Percentiles rank a stretch among this genome's conserved stretches.
Conservation (phyloP, 30 jellyfish, hydroid and myxozoan species). For the Chironex yamaguchii region DNA sequence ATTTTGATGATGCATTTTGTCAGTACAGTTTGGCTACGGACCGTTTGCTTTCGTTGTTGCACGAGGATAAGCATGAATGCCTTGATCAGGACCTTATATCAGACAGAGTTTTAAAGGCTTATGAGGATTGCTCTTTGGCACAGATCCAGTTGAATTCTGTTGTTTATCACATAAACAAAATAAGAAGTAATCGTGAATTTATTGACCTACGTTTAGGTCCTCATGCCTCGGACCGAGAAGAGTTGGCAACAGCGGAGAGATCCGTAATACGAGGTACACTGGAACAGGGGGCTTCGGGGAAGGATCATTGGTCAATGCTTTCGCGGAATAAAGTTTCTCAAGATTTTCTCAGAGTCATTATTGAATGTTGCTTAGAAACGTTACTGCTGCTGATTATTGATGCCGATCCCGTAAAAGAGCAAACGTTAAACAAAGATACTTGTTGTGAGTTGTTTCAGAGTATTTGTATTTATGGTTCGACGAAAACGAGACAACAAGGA, state of each 20-base stretch:
- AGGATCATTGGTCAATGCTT: not conserved
- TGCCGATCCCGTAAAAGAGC: not conserved
- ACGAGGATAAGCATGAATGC: not conserved
- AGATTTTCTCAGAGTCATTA: conserved; percentile 59
- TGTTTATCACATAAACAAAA: conserved; percentile 2
- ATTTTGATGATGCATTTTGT: conserved; percentile 73
- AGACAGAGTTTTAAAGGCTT: conserved; percentile 21
- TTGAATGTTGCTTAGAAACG: conserved; percentile 69
- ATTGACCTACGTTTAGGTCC: no score
- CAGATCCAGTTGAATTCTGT: conserved; percentile 59
- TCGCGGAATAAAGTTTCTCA: not conserved
- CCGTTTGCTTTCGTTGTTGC: conserved; percentile 18
- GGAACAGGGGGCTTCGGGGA: not conserved
- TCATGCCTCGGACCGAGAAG: not conserved
- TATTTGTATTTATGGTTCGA: conserved; percentile 75
- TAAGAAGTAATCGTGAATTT: no score
- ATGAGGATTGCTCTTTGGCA: conserved; percentile 53
- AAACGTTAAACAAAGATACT: conserved; percentile 33
- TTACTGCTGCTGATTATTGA: conserved; percentile 3
- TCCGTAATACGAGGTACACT: not conserved
- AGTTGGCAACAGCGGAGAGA: not conserved
- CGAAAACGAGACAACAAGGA: conserved; percentile 55
- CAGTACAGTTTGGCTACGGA: conserved; percentile 80
- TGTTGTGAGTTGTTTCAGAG: conserved; percentile 60
- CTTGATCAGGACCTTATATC: not conserved